Evolutionary conservation across 2,113 vertebrate genomes (phyloP).

Genomic region (Eubucco bourcierii): DNA sequence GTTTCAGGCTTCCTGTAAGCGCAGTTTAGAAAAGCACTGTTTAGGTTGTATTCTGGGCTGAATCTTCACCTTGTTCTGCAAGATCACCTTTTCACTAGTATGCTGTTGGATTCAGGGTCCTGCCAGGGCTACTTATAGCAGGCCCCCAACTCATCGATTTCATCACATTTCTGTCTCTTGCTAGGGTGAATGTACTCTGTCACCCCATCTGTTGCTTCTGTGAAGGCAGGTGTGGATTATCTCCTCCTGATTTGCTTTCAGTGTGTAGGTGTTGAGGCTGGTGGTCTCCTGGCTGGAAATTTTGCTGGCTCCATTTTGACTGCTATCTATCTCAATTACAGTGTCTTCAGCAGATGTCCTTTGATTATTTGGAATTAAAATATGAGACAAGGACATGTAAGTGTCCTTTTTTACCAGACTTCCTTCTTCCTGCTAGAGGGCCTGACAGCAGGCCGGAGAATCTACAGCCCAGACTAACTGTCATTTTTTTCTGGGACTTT

Average conservation of each 20-base stretch:
- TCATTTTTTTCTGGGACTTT: background rate
- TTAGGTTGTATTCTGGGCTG: background rate
- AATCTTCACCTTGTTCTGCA: background rate
- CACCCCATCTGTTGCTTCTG: background rate
- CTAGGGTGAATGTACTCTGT: background rate
- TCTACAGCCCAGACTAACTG: background rate
- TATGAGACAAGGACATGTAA: background rate
- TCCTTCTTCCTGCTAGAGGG: background rate
- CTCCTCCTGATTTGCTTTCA: background rate
- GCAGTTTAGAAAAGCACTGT: background rate
- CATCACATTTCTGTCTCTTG: background rate
- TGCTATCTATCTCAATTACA: background rate
- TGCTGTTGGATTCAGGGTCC: background rate
- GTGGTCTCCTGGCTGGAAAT: background rate
- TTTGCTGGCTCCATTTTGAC: background rate
- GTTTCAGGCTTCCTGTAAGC: background rate
- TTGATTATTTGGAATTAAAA: background rate
- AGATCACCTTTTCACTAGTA: background rate
- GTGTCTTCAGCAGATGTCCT: background rate
- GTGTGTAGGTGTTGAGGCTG: background rate
- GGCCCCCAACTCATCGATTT: fast-evolving
- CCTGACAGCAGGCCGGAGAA: background rate
- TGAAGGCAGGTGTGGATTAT: background rate
- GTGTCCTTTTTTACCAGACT: background rate
- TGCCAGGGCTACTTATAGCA: background rate